phyloP scores from a whole-genome alignment of 2,113 vertebrate species.

The Erythrocercus mccallii region DNA sequence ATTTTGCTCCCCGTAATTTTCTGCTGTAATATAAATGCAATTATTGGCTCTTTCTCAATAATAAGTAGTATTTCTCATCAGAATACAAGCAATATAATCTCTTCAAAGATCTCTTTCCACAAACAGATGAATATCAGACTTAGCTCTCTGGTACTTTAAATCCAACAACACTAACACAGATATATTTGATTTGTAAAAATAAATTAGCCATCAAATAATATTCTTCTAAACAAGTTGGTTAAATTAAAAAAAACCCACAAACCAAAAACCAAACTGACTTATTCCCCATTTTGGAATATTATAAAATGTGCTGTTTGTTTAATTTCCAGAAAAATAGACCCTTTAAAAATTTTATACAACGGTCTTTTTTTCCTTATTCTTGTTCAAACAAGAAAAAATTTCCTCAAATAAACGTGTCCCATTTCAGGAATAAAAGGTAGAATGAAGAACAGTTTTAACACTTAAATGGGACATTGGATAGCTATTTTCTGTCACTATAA shows the following conservation, averaged over 20 bases:
- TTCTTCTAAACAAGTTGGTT: neutral
- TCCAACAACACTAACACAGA: neutral
- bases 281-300: neutral
- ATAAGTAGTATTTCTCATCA: neutral
- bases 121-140: neutral
- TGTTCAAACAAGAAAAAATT: neutral
- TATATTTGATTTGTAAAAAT: neutral
- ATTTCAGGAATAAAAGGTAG: neutral
- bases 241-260: neutral
- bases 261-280: neutral
- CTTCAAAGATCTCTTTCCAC: neutral
- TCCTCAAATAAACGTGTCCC: neutral
- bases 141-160: neutral
- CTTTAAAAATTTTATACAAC: neutral
- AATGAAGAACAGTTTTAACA: neutral
- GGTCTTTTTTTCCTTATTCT: neutral
- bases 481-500: neutral
- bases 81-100: neutral
- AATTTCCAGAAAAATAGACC: neutral
- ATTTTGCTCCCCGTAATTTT: neutral
- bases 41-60: neutral
- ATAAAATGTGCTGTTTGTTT: neutral
- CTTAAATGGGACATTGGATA: neutral
- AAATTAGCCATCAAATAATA: neutral
- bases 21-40: neutral